These are phyloP conservation scores for Eurypyga helias DNA, from an alignment of 2,113 vertebrate genomes.

Conservation along the genomic window DNA sequence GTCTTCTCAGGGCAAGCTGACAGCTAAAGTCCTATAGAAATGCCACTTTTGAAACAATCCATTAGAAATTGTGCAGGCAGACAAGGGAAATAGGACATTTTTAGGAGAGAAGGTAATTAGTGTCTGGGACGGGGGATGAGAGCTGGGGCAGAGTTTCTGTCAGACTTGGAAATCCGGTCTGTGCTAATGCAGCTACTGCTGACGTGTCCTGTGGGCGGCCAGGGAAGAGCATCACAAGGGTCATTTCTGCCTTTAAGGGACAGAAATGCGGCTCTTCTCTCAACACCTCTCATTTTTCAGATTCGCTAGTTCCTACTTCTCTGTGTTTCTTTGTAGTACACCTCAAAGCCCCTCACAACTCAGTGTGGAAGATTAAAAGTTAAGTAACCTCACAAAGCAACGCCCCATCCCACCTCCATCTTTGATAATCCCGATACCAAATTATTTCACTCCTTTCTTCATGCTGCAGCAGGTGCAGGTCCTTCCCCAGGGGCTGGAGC, in stretches of 20 bases:
- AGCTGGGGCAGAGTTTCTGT: not conserved
- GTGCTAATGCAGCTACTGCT: not conserved
- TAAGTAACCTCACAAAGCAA: not conserved
- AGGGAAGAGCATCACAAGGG: not conserved
- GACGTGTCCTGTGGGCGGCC: not conserved
- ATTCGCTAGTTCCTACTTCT: not conserved
- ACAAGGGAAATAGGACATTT: not conserved
- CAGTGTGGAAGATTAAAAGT: not conserved
- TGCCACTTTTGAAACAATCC: not conserved
- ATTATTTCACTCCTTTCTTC: not conserved
- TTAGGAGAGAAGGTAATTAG: not conserved
- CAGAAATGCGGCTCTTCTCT: not conserved
- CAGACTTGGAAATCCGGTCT: not conserved
- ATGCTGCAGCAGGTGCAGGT: not conserved
- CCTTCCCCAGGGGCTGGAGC: not conserved
- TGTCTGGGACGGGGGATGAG: not conserved
- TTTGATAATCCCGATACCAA: not conserved
- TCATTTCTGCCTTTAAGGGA: not conserved
- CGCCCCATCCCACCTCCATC: rapidly evolving
- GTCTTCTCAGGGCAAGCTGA: not conserved
- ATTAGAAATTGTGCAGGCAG: not conserved
- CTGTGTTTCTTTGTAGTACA: not conserved
- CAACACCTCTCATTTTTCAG: not conserved
- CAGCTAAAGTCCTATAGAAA: not conserved
- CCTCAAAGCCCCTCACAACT: not conserved